phyloP scores from a whole-genome alignment of 2,888 invertebrate species.

The Pterostichus niger region DNA sequence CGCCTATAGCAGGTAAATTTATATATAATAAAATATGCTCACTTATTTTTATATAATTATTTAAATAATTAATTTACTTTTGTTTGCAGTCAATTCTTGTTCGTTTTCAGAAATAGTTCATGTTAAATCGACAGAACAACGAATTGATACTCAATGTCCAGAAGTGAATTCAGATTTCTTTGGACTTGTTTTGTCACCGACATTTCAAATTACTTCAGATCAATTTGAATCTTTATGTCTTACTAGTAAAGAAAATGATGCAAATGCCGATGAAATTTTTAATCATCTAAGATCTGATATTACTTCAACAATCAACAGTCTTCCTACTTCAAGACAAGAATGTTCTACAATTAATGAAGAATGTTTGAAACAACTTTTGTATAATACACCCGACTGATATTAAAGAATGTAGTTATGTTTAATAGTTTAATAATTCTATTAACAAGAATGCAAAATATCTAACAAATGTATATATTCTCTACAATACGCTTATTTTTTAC shows the following conservation, averaged over 20 bases:
- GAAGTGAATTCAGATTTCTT: constrained; percentile 75
- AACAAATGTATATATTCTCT: constrained; percentile 10
- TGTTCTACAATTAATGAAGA: constrained; percentile 78
- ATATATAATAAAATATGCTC: background rate
- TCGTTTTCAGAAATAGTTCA: constrained; percentile 24
- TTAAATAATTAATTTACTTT: no score
- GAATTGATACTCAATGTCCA: constrained; percentile 12
- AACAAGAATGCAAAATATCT: constrained; percentile 3
- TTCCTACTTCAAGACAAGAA: constrained; percentile 47
- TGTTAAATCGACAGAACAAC: constrained; percentile 54
- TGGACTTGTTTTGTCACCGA: constrained; percentile 77
- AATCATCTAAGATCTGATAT: constrained; percentile 67
- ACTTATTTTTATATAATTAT: background rate
- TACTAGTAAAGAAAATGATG: constrained; percentile 73
- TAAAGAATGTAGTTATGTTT: background rate
- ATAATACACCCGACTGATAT: constrained; percentile 71
- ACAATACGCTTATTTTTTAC: constrained; percentile 41
- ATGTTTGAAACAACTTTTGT: constrained; percentile 77
- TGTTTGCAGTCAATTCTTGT: background rate
- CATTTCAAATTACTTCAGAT: constrained; percentile 75
- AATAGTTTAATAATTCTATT: constrained; percentile 18
- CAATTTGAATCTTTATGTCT: constrained; percentile 83
- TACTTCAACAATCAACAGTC: constrained; percentile 34
- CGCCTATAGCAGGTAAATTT: constrained; percentile 14
- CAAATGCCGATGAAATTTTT: constrained; percentile 65